Evolutionary conservation across 2,888 invertebrate species (phyloP), one percentile per base, ranked within the genome.

Genomic region (Callyntrura guangdongensis): DNA sequence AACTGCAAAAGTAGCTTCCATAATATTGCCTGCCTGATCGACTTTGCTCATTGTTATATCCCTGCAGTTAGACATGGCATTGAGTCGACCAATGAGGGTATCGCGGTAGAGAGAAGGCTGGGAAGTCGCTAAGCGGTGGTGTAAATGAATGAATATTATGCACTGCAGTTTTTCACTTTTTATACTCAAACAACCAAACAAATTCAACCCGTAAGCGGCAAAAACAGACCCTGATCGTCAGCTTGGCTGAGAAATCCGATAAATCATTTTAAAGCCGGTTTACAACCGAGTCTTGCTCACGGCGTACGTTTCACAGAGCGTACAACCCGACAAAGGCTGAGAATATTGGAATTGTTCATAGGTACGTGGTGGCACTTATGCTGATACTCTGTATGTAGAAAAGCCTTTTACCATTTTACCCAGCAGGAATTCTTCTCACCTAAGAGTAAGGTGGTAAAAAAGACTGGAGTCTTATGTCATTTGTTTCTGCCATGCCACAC

Each of bases 211-310:
- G 36, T 56, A 17, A 82, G 27, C 11, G 12, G 49, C 47, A 64
- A 20, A 45, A 64, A 47, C 74, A 45, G 27, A 49, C 81, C 47
- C 61, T 74, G 59, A 74, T 89, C 89, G 89, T 84, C 89, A 84
- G 89, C 84, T 89, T 84, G 89, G 47, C 49, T 49, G 45, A 84
- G 64, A 89, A 89, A 84, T 84, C 27, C 84, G 25, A 89, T 89
- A 89, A 89, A 89, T 89, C 89, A 89, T 89, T 89, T 77, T 77
- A 89, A 89, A 89, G 64, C 84, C 77, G 89, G 89, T 82, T 64
- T 83, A 88, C 88, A 88, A 59, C 88, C 72, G 82, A 88, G 88
- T 20, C 79, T 61, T 84, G 1, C 25, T 6, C 5, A 17, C 0
- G 27, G 20, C 59, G 59, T 81, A 81, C 61, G 36, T 17, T 64